phyloP scores from a whole-genome alignment of 2,888 invertebrate species.

The Herminia tarsipennalis region DNA sequence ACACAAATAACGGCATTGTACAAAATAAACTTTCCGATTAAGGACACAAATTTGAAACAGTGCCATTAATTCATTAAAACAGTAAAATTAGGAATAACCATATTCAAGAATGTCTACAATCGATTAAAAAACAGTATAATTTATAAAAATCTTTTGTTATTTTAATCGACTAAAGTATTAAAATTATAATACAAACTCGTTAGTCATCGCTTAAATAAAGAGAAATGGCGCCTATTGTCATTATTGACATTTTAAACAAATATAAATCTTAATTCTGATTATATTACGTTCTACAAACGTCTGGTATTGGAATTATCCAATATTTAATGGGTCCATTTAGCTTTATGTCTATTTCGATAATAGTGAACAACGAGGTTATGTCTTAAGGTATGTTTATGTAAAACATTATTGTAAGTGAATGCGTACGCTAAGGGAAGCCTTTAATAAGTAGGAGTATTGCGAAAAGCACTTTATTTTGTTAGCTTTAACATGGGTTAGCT shows the following conservation, averaged over 20 bases:
- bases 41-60: not conserved
- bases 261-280: not conserved
- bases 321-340: no score
- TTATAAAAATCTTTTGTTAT: not conserved
- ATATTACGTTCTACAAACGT: not conserved
- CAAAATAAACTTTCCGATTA: not conserved
- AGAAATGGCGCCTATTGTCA: not conserved
- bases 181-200: conserved; percentile 3
- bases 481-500: no score
- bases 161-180: not conserved
- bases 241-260: not conserved
- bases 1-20: not conserved
- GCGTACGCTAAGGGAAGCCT: no score
- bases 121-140: conserved; percentile 8
- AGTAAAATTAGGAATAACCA: conserved; percentile 6
- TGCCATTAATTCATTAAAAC: conserved; percentile 4
- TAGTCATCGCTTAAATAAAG: conserved; percentile 5
- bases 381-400: no score
- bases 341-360: no score
- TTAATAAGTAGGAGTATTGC: no score
- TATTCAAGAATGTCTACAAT: conserved; percentile 5
- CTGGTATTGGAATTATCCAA: not conserved
- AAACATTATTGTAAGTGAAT: no score
- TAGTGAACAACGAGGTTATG: no score
- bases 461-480: no score